phyloP scores from a whole-genome alignment of 1,140 invertebrate genomes.

The Lysiphlebus fabarum region DNA sequence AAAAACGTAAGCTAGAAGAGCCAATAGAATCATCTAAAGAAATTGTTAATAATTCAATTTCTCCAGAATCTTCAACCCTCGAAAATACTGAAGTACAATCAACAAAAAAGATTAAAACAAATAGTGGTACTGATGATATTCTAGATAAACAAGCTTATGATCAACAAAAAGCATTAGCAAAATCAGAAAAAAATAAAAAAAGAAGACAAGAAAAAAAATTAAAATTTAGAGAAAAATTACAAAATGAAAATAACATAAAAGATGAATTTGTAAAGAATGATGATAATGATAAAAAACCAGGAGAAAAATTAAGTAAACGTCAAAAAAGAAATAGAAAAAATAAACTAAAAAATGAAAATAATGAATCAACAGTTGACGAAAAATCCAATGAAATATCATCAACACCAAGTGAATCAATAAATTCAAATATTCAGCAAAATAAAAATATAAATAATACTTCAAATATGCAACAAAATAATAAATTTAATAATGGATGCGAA shows the following conservation, averaged over 20 bases:
- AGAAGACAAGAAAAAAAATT: too few relatives aligned
- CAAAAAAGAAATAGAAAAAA: slow-evolving; percentile 42
- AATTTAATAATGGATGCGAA: neutral
- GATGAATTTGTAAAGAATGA: too few relatives aligned
- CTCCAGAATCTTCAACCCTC: neutral
- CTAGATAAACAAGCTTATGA: too few relatives aligned
- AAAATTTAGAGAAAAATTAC: too few relatives aligned
- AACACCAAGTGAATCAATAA: slow-evolving; percentile 1
- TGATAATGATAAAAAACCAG: slow-evolving; percentile 12
- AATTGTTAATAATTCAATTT: slow-evolving; percentile 13
- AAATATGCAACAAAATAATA: neutral
- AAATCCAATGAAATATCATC: slow-evolving; percentile 21
- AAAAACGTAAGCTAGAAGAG: neutral
- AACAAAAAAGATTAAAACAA: too few relatives aligned
- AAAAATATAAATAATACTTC: neutral
- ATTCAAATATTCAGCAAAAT: neutral
- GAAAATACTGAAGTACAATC: too few relatives aligned
- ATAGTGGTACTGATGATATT: too few relatives aligned
- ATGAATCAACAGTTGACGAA: slow-evolving; percentile 4
- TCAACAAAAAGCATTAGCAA: too few relatives aligned
- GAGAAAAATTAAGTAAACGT: slow-evolving; percentile 38
- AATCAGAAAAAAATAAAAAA: too few relatives aligned
- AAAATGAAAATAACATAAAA: too few relatives aligned
- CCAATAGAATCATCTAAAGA: slow-evolving; percentile 9
- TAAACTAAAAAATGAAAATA: slow-evolving; percentile 29